Conservation (phyloP, 2,888 invertebrate species). For the Agrochola lychnidis region DNA sequence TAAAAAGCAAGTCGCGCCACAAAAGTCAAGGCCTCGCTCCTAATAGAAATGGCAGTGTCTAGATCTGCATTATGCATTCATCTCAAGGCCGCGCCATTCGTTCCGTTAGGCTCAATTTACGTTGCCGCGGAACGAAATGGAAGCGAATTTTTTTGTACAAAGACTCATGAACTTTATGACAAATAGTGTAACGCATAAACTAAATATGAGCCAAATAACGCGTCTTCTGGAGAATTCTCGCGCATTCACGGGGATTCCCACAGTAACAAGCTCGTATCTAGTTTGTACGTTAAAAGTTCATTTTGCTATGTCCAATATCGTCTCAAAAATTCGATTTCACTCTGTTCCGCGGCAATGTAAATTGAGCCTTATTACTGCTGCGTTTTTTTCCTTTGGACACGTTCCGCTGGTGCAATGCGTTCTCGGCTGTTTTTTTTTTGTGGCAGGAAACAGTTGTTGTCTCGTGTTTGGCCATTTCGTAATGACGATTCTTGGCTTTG, state of each 20-base stretch:
- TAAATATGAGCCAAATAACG: too few species aligned
- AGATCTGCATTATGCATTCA: slow-evolving; percentile 67
- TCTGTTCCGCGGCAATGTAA: too few species aligned
- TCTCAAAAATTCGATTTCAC: too few species aligned
- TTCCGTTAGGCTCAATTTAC: slow-evolving; percentile 47
- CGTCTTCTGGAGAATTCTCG: too few species aligned
- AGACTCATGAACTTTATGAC: too few species aligned
- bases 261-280: too few species aligned
- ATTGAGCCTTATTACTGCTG: slow-evolving; percentile 38
- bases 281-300: too few species aligned
- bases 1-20: slow-evolving; percentile 15
- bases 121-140: too few species aligned
- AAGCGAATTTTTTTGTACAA: too few species aligned
- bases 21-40: slow-evolving; percentile 59
- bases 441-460: slow-evolving; percentile 20
- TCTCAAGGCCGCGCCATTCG: slow-evolving; percentile 68
- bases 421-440: slow-evolving; percentile 30
- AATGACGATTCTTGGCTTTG: slow-evolving; percentile 21
- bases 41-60: slow-evolving; percentile 58
- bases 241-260: too few species aligned
- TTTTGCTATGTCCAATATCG: too few species aligned
- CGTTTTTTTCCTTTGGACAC: slow-evolving; percentile 58
- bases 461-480: slow-evolving; percentile 23
- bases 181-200: too few species aligned
- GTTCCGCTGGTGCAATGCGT: slow-evolving; percentile 58